A percentile compares a stretch with the other conserved stretches of the same genome.
phyloP scores from a whole-genome alignment of 2,888 invertebrate species.

The Lordiphosa andalusiaca region DNA sequence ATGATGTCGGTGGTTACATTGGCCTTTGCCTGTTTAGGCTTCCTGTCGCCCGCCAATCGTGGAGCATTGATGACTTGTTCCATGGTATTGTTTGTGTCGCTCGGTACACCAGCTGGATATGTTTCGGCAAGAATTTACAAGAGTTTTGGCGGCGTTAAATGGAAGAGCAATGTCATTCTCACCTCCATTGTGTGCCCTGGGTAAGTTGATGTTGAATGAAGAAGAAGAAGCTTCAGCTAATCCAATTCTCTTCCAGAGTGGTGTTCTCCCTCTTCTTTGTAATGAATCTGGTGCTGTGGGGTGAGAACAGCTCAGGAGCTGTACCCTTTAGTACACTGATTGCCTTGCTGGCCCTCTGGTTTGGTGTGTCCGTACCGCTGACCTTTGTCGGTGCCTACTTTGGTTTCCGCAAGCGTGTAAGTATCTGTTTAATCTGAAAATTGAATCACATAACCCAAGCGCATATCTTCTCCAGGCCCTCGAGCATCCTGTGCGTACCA shows the following conservation, averaged over 20 bases:
- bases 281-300: slow-evolving; percentile 98
- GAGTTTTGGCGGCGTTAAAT: slow-evolving; percentile 98
- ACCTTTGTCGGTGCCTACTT: slow-evolving; percentile 99
- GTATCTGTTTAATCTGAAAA: slow-evolving; percentile 52
- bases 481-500: slow-evolving; percentile 98
- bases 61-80: slow-evolving; percentile 99
- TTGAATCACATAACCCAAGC: not conserved
- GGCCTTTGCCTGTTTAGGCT: slow-evolving; percentile 99
- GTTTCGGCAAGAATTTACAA: slow-evolving; percentile 98
- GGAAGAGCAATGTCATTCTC: slow-evolving; percentile 98
- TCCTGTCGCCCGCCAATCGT: slow-evolving; percentile 98
- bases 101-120: slow-evolving; percentile 98
- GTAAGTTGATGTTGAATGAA: slow-evolving; percentile 82
- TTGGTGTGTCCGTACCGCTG: slow-evolving; percentile 98
- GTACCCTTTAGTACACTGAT: slow-evolving; percentile 98
- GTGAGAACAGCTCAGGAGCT: slow-evolving; percentile 96
- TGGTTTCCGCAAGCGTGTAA: slow-evolving; percentile 97
- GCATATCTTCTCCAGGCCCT: slow-evolving; percentile 84
- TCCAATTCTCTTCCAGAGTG: slow-evolving; percentile 83
- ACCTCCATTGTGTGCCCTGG: slow-evolving; percentile 98
- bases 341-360: slow-evolving; percentile 97
- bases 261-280: slow-evolving; percentile 98
- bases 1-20: slow-evolving; percentile 97
- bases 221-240: too few species aligned
- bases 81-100: slow-evolving; percentile 96